A percentile compares a stretch with the other conserved stretches of the same genome.
Evolutionary conservation across 2,888 invertebrate genomes (phyloP).

Genomic region (Caenorhabditis parvicauda): DNA sequence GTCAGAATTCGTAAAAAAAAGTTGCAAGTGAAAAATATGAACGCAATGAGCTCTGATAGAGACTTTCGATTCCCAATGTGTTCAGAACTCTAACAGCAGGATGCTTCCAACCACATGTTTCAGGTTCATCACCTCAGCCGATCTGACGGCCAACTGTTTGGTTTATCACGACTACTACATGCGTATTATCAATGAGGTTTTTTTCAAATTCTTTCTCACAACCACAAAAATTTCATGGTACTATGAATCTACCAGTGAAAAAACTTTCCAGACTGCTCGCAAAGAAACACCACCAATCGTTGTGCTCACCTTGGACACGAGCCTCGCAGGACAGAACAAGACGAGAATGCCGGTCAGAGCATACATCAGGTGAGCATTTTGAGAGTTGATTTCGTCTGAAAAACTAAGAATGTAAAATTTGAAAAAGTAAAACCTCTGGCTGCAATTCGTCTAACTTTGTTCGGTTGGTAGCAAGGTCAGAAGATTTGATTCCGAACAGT

Average conservation of each 20-base stretch:
- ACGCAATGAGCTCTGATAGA: no score
- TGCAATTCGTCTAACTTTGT: no score
- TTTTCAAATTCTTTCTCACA: background rate
- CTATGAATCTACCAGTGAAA: background rate
- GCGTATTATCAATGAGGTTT: constrained; percentile 48
- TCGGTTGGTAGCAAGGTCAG: no score
- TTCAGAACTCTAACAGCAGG: no score
- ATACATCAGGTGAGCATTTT: no score
- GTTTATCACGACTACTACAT: constrained; percentile 60
- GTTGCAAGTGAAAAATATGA: no score
- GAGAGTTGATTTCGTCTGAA: constrained; percentile 64
- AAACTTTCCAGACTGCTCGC: constrained; percentile 22
- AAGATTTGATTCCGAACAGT: no score
- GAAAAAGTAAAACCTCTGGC: no score
- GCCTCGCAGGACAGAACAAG: constrained; percentile 67
- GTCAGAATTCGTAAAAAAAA: no score
- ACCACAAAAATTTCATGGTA: background rate
- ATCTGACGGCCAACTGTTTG: constrained; percentile 77
- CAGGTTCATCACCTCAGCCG: constrained; percentile 85
- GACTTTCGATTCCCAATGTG: no score
- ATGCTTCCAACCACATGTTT: no score
- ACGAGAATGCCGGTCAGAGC: constrained; percentile 90
- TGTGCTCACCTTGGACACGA: constrained; percentile 91
- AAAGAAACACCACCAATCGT: constrained; percentile 67
- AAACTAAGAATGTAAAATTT: no score